Conservation (phyloP, 2,888 invertebrate species). For the Camponotus fellah region DNA sequence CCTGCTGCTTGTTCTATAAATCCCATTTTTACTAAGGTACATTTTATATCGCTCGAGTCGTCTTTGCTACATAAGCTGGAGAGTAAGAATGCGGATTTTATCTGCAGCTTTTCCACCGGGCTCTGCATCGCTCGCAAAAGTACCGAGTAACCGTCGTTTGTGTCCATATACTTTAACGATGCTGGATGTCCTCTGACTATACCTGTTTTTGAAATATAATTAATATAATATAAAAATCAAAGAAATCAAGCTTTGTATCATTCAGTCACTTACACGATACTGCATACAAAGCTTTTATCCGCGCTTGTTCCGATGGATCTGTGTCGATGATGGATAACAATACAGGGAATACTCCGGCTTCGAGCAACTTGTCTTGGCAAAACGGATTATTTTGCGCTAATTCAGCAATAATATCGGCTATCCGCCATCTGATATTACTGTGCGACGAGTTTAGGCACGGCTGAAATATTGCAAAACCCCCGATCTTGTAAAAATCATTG, state of each 20-base stretch:
- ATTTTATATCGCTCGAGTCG: conserved; percentile 76
- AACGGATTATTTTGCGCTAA: conserved; percentile 95
- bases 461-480: conserved; percentile 92
- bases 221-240: conserved; percentile 6
- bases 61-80: conserved; percentile 87
- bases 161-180: conserved; percentile 88
- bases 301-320: conserved; percentile 88
- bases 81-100: conserved; percentile 92
- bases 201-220: conserved; percentile 86
- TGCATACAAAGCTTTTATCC: conserved; percentile 92
- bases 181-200: conserved; percentile 89
- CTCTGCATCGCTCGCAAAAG: conserved; percentile 89
- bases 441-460: conserved; percentile 90
- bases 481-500: conserved; percentile 94
- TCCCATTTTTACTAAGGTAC: conserved; percentile 83
- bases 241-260: not conserved
- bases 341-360: conserved; percentile 89
- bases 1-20: conserved; percentile 82
- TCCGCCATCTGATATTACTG: conserved; percentile 88
- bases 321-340: conserved; percentile 88
- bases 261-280: conserved; percentile 90
- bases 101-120: conserved; percentile 88
- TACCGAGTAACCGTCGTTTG: conserved; percentile 89
- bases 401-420: conserved; percentile 91
- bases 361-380: conserved; percentile 91